A percentile compares a stretch with the other conserved stretches of the same genome.
phyloP scores from a whole-genome alignment of 2,797 vertebrate genomes.

The Percopsis omiscomaycus region DNA sequence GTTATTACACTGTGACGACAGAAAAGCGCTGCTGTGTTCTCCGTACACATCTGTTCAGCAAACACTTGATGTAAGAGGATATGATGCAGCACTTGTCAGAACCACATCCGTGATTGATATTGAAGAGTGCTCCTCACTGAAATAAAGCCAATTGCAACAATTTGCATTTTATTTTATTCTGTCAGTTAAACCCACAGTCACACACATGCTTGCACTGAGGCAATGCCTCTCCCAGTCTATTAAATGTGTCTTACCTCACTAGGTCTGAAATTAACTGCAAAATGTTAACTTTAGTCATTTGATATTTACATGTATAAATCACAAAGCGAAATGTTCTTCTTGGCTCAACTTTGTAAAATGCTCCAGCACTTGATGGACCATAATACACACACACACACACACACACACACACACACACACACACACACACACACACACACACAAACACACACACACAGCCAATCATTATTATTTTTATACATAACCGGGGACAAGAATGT shows the following conservation, averaged over 20 bases:
- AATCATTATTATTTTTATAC: too few relatives aligned
- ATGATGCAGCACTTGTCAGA: not conserved
- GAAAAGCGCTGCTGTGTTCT: slow-evolving; percentile 13
- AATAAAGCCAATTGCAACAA: not conserved
- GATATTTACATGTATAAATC: slow-evolving; percentile 20
- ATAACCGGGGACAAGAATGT: too few relatives aligned
- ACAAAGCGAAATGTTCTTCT: slow-evolving; percentile 17
- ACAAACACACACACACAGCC: not conserved
- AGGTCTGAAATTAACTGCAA: slow-evolving; percentile 10
- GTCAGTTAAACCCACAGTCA: slow-evolving; percentile 4
- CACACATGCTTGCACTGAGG: slow-evolving; percentile 13
- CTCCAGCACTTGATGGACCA: not conserved
- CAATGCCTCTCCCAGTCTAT: not conserved
- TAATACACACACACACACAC: not conserved
- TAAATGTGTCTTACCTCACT: slow-evolving; percentile 14
- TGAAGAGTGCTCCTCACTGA: not conserved
- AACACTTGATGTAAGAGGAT: not conserved
- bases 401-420: not conserved
- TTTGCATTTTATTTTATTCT: not conserved
- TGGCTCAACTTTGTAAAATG: slow-evolving; percentile 13
- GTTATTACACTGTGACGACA: slow-evolving; percentile 34
- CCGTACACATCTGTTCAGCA: slow-evolving; percentile 1
- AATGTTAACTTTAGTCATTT: slow-evolving; percentile 16
- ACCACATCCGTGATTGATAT: not conserved
- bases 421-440: not conserved